Base-by-base conservation (phyloP, 2,797 vertebrate genomes). In the Sarcoramphus papa region DNA sequence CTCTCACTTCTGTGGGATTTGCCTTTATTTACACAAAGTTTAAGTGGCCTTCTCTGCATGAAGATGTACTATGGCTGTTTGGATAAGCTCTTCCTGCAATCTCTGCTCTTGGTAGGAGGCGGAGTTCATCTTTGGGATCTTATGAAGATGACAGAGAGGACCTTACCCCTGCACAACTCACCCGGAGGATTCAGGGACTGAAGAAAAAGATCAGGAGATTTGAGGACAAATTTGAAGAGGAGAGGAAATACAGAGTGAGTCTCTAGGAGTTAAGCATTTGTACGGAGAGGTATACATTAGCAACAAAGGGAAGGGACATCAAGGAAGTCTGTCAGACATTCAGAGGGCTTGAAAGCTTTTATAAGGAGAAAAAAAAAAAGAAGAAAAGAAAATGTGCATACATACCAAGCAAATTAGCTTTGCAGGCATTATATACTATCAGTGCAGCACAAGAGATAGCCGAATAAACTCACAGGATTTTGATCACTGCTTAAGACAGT, bases 131-230 rank as follows among this genome's bases (percentile, higher is more conserved):
- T 7, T 98, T 99, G 35, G 99, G 99, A 3, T 99, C 99, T 92
- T 99, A 98, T 0, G 99, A 99, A 19, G 99, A 99, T 1, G 99
- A 99, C 21, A 98, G 98, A 62, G 98, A 98, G 90, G 99, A 99
- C 95, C 96, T 99, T 92, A 99, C 99, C 1, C 98, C 99, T 2
- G 99, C 98, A 3, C 99, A 99, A 79, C 98, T 99, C 94, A 99
- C 99, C 2, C 99, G 99, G 84, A 99, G 99, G 97, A 99, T 99
- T 96, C 99, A 99, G 75, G 98, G 98, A 30, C 98, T 99, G 69
- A 99, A 99, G 98, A 99, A 99, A 90, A 99, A 99, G 97, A 99
- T 99, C 95, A 98, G 99, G 91, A 98, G 98, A 92, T 99, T 98
- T 41, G 99, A 99, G 95, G 99, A 99, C 82, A 99, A 94, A 96